Conservation (phyloP, 1,140 invertebrate genomes). For the Drosophila asahinai region DNA sequence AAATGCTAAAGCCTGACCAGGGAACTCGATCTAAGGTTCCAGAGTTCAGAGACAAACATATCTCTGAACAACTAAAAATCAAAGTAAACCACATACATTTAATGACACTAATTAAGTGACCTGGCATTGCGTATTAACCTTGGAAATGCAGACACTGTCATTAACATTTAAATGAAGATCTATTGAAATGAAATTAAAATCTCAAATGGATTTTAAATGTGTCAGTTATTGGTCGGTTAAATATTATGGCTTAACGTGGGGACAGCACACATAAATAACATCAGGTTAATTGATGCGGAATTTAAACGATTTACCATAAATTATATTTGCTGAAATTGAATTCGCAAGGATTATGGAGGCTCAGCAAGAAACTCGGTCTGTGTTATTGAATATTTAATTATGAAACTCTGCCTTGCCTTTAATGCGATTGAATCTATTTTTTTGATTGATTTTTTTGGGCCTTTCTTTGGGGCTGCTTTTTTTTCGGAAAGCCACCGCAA, state of each 20-base stretch:
- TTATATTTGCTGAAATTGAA: slow-evolving; percentile 19
- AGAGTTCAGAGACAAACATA: neutral
- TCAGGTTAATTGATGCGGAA: slow-evolving; percentile 19
- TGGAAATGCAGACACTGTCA: neutral
- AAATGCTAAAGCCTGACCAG: no score
- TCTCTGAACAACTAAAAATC: neutral
- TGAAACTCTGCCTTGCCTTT: neutral
- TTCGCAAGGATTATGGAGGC: slow-evolving; percentile 1
- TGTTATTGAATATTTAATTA: slow-evolving; percentile 6
- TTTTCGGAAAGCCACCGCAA: neutral
- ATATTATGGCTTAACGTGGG: slow-evolving; percentile 1
- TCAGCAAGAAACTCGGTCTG: neutral
- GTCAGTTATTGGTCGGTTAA: neutral
- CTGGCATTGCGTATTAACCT: neutral
- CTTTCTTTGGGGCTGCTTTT: neutral
- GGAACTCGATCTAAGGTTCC: neutral
- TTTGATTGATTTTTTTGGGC: slow-evolving; percentile 10
- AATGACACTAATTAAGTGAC: neutral
- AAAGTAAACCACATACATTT: no score
- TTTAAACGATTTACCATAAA: slow-evolving; percentile 18
- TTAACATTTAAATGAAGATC: neutral
- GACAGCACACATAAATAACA: slow-evolving; percentile 8
- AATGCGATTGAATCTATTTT: neutral
- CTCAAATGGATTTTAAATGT: neutral
- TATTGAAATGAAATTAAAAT: neutral